Evolutionary conservation across 1,140 invertebrate species (phyloP).

Genomic region (Drosophila sechellia): DNA sequence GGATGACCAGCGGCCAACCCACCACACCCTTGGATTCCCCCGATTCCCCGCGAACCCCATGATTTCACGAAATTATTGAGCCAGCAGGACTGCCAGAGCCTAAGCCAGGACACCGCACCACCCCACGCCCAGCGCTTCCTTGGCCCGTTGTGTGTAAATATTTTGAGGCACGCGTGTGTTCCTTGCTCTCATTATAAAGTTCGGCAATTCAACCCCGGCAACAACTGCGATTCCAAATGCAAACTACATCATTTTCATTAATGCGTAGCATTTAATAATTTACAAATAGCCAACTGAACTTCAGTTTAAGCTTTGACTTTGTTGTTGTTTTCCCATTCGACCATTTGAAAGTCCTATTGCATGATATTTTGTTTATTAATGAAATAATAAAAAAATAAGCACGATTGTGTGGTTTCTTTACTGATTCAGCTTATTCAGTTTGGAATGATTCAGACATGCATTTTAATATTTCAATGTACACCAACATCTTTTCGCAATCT

Average conservation of each 20-base stretch:
- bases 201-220: conserved; percentile 61
- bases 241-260: neutral
- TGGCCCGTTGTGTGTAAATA: conserved; percentile 80
- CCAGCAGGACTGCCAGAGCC: neutral
- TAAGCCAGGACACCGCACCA: neutral
- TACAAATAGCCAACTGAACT: conserved; percentile 5
- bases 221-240: conserved; percentile 13
- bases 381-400: too few relatives aligned
- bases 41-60: neutral
- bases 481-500: too few relatives aligned
- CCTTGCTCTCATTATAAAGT: conserved; percentile 78
- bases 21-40: conserved; percentile 4
- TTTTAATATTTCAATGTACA: too few relatives aligned
- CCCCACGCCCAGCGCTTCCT: conserved; percentile 32
- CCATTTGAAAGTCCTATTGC: too few relatives aligned
- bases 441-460: too few relatives aligned
- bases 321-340: neutral
- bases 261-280: conserved; percentile 18
- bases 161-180: conserved; percentile 83
- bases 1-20: conserved; percentile 62
- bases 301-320: neutral
- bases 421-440: too few relatives aligned
- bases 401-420: too few relatives aligned
- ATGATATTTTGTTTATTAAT: too few relatives aligned
- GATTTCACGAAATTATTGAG: neutral